Conservation (phyloP, 2,888 invertebrate species). For the Stenurella melanura region DNA sequence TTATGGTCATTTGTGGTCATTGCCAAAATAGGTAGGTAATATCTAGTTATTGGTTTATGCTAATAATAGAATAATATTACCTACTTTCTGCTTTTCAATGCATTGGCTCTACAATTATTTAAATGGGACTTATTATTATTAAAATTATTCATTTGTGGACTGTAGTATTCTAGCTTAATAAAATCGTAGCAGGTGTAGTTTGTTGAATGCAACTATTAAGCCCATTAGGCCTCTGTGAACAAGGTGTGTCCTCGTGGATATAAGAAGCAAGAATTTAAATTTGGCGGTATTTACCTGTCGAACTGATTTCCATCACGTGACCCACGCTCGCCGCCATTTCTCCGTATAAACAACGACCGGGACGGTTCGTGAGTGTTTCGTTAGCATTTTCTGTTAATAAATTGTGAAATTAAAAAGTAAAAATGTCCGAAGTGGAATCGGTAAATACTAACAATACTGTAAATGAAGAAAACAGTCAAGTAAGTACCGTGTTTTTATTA, state of each 20-base stretch:
- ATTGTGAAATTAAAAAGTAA: conserved; percentile 63
- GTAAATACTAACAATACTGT: conserved; percentile 70
- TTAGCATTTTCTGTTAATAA: conserved; percentile 58
- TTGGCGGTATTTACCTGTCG: conserved; percentile 67
- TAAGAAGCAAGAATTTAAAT: conserved; percentile 52
- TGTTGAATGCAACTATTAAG: neutral
- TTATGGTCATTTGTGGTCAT: too few relatives aligned
- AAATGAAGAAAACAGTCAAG: conserved; percentile 71
- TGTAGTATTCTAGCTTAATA: too few relatives aligned
- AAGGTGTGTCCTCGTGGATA: neutral
- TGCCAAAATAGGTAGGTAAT: too few relatives aligned
- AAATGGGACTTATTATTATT: too few relatives aligned
- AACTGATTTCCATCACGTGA: conserved; percentile 74
- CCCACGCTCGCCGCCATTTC: conserved; percentile 80
- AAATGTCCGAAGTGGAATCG: conserved; percentile 73
- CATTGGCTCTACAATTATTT: too few relatives aligned
- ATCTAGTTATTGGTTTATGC: too few relatives aligned
- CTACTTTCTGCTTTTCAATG: too few relatives aligned
- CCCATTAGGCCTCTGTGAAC: neutral
- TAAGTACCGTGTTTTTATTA: conserved; percentile 61
- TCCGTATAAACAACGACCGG: conserved; percentile 78
- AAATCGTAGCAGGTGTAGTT: too few relatives aligned
- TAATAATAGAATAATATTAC: too few relatives aligned
- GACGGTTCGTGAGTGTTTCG: conserved; percentile 66
- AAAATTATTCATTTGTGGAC: too few relatives aligned